A percentile compares a stretch with the other conserved stretches of the same genome.
These are phyloP conservation scores for Sericinus montela DNA, from an alignment of 2,888 invertebrate species.

Conservation along the genomic window DNA sequence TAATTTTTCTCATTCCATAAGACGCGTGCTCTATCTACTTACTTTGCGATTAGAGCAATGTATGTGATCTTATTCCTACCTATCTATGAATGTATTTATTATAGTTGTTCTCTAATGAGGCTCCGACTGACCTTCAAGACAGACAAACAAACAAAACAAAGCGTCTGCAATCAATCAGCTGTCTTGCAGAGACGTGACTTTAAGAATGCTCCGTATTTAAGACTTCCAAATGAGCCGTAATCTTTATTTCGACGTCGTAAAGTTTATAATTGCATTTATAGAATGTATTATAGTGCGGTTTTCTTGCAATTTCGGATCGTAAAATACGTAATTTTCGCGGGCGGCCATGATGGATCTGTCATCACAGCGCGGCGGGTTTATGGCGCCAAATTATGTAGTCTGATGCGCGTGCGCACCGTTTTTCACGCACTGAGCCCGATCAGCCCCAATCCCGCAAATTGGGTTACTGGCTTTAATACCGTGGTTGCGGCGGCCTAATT, in stretches of 20 bases:
- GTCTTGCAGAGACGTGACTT: constrained; percentile 24
- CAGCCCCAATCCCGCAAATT: constrained; percentile 17
- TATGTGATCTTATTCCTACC: no score
- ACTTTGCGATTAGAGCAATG: no score
- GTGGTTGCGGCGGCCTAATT: background rate
- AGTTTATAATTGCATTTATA: constrained; percentile 6
- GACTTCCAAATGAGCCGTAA: constrained; percentile 41
- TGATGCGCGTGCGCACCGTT: constrained; percentile 26
- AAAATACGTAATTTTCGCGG: constrained; percentile 35
- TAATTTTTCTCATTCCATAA: no score
- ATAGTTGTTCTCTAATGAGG: no score
- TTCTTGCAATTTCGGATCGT: constrained; percentile 37
- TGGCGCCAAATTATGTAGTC: constrained; percentile 43
- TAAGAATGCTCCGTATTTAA: constrained; percentile 47
- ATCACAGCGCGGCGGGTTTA: constrained; percentile 45
- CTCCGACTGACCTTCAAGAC: constrained; percentile 15
- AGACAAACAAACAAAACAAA: constrained; percentile 27
- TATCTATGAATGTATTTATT: no score
- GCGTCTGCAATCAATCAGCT: constrained; percentile 28
- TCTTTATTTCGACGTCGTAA: constrained; percentile 43
- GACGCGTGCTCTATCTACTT: no score
- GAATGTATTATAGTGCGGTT: constrained; percentile 4
- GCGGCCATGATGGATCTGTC: constrained; percentile 35
- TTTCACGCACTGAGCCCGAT: constrained; percentile 10
- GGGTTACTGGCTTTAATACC: constrained; percentile 15